Percentiles rank a stretch among this genome's conserved stretches.
Evolutionary conservation across 2,113 vertebrate species (phyloP).

Genomic region (Casuarius casuarius): DNA sequence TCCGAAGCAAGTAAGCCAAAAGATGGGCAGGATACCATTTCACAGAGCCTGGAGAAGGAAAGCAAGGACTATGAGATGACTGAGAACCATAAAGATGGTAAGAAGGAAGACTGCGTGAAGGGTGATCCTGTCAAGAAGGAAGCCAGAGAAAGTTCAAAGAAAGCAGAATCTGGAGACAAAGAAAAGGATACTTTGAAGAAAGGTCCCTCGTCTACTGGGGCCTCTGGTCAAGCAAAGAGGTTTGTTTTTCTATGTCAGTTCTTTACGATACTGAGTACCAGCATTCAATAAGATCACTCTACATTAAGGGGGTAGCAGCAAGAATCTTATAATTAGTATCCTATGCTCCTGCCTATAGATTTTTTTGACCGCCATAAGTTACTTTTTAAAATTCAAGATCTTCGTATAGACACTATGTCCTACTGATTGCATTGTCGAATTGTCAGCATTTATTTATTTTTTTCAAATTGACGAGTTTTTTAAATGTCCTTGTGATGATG

Average conservation of each 20-base stretch:
- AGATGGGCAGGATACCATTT: conserved; percentile 89
- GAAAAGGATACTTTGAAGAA: conserved; percentile 99
- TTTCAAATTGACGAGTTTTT: conserved; percentile 89
- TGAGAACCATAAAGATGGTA: conserved; percentile 94
- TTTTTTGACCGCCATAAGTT: conserved; percentile 91
- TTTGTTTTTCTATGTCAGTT: conserved; percentile 99
- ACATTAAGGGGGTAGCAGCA: conserved; percentile 98
- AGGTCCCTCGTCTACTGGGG: conserved; percentile 98
- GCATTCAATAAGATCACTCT: conserved; percentile 96
- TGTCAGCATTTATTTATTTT: conserved; percentile 88
- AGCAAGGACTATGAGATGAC: conserved; percentile 88
- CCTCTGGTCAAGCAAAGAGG: conserved; percentile 99
- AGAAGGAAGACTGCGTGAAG: conserved; percentile 94
- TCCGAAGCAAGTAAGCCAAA: conserved; percentile 94
- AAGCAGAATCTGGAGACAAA: conserved; percentile 98
- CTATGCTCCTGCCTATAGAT: conserved; percentile 89
- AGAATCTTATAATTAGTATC: conserved; percentile 94
- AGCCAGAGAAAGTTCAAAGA: conserved; percentile 94
- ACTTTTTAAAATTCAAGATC: conserved; percentile 82
- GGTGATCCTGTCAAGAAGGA: conserved; percentile 93
- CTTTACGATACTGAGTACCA: conserved; percentile 99
- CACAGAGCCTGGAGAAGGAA: conserved; percentile 91
- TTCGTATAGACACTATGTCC: conserved; percentile 84
- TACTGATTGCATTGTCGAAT: conserved; percentile 88
- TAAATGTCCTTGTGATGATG: conserved; percentile 92